These are phyloP conservation scores for Acrobasis consociella DNA, from an alignment of 2,888 invertebrate species.

Conservation along the genomic window DNA sequence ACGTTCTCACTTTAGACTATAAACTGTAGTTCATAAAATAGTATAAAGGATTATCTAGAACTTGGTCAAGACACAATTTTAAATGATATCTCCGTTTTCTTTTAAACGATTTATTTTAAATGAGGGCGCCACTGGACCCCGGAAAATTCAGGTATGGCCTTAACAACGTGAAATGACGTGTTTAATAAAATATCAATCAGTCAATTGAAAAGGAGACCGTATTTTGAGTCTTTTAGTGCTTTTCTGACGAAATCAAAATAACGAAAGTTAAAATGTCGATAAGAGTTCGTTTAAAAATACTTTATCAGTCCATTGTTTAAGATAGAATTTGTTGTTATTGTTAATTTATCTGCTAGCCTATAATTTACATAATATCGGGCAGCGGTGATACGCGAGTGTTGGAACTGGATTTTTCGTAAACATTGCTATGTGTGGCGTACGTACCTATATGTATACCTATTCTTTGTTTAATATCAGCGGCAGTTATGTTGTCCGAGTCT, in stretches of 20 bases:
- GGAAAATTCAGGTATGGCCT: too few species aligned
- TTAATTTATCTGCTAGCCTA: slow-evolving; percentile 12
- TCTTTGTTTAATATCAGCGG: background rate
- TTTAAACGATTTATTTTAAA: too few species aligned
- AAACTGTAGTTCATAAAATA: too few species aligned
- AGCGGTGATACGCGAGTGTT: slow-evolving; percentile 1
- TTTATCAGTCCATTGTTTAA: slow-evolving; percentile 19
- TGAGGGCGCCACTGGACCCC: too few species aligned
- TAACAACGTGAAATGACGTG: too few species aligned
- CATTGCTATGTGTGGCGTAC: slow-evolving; percentile 3
- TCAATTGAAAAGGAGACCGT: slow-evolving; percentile 21
- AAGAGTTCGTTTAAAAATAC: slow-evolving; percentile 12
- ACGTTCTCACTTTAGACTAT: too few species aligned
- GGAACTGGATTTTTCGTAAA: slow-evolving; percentile 8
- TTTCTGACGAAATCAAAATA: slow-evolving; percentile 46
- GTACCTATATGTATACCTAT: too few species aligned
- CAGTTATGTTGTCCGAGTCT: background rate
- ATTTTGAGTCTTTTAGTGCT: slow-evolving; percentile 59
- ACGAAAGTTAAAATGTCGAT: slow-evolving; percentile 23
- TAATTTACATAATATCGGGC: slow-evolving; percentile 12
- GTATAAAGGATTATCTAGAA: too few species aligned
- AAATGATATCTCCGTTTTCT: too few species aligned
- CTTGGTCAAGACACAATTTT: too few species aligned
- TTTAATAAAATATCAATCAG: too few species aligned
- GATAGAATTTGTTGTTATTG: slow-evolving; percentile 11